These are phyloP conservation scores for Pantala flavescens DNA, from an alignment of 1,140 invertebrate genomes.

Conservation along the genomic window DNA sequence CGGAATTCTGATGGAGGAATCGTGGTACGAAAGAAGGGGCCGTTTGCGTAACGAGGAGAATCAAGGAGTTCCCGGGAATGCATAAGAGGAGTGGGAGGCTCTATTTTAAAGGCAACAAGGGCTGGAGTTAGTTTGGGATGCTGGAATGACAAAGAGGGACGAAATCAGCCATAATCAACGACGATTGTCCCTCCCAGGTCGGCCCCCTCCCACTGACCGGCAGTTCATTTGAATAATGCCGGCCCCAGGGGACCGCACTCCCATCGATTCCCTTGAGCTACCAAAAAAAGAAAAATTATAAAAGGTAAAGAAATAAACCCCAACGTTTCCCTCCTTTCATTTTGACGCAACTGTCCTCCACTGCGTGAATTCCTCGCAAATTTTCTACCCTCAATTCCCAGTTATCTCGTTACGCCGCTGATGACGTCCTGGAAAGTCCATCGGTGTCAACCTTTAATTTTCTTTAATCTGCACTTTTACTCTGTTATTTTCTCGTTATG, in stretches of 20 bases:
- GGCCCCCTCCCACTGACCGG: background rate
- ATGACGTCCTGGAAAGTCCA: too few relatives aligned
- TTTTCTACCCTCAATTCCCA: background rate
- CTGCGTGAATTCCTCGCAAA: background rate
- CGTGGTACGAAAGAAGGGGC: background rate
- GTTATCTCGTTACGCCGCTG: too few relatives aligned
- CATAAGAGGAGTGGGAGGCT: background rate
- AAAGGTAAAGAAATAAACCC: too few relatives aligned
- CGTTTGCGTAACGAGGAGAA: background rate
- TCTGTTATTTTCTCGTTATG: too few relatives aligned
- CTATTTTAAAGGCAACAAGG: constrained; percentile 1
- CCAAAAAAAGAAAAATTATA: too few relatives aligned
- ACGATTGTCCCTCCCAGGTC: constrained; percentile 6
- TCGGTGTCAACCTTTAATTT: too few relatives aligned
- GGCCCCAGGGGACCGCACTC: background rate
- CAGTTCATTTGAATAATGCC: constrained; percentile 9
- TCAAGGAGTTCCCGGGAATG: background rate
- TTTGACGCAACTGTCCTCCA: background rate
- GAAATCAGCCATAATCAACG: constrained; percentile 9
- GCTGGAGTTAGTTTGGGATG: background rate
- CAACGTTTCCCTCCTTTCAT: background rate
- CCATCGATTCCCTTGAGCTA: background rate
- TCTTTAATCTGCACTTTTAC: too few relatives aligned
- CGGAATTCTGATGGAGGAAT: background rate
- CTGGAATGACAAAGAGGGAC: constrained; percentile 3